Evolutionary conservation across 2,797 vertebrate species (phyloP).

Genomic region (Sebastes steindachneri): DNA sequence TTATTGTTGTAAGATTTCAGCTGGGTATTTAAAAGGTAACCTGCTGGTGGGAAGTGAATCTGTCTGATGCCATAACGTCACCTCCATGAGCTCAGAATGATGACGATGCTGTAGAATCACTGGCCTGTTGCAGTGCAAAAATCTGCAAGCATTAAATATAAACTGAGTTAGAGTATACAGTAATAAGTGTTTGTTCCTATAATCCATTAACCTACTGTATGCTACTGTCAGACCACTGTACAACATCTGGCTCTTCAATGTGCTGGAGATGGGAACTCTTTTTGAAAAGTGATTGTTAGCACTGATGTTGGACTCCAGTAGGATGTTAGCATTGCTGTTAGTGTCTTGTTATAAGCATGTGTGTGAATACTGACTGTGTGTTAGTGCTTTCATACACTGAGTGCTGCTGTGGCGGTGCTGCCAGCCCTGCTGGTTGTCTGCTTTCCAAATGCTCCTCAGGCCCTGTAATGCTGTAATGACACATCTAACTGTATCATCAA

Average conservation of each 20-base stretch:
- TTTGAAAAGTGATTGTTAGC: neutral
- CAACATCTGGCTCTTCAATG: neutral
- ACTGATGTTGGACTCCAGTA: neutral
- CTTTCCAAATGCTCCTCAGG: conserved; percentile 29
- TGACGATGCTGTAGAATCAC: neutral
- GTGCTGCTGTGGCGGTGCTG: conserved; percentile 39
- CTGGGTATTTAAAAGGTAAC: neutral
- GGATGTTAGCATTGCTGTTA: no score
- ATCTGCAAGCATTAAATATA: neutral
- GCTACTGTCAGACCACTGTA: neutral
- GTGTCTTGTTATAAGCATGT: conserved; percentile 23
- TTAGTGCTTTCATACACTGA: conserved; percentile 27
- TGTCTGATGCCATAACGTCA: neutral
- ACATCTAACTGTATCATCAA: conserved; percentile 60
- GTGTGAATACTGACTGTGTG: conserved; percentile 47
- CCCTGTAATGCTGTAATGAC: conserved; percentile 46
- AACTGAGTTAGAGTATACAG: neutral
- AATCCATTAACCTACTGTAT: neutral
- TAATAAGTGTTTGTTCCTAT: neutral
- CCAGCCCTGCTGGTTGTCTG: conserved; percentile 51
- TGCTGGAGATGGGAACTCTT: neutral
- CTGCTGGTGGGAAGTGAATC: neutral
- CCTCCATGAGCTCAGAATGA: neutral
- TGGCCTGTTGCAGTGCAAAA: neutral
- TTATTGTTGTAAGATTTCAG: no score